Percentiles rank a stretch among this genome's conserved stretches.
phyloP scores from a whole-genome alignment of 2,113 vertebrate species.

The Etia nguti region DNA sequence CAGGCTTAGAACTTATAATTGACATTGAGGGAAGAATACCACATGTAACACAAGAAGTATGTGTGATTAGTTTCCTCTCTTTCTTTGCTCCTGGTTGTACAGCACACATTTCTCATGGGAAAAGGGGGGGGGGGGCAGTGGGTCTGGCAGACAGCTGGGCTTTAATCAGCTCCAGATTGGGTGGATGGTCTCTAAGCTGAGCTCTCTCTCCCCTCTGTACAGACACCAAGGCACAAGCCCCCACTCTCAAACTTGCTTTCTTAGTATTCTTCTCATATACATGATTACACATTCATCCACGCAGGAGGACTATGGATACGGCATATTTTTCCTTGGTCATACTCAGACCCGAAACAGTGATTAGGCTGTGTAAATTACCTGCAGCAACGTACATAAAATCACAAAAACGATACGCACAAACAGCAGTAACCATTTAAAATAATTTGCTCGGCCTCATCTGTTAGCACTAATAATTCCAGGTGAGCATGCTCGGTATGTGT shows the following conservation, averaged over 20 bases:
- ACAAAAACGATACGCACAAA: not conserved
- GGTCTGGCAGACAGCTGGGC: constrained; percentile 79
- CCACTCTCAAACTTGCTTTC: constrained; percentile 29
- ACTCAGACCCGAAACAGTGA: constrained; percentile 25
- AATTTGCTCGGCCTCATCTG: not conserved
- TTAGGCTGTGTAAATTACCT: not conserved
- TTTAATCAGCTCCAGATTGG: constrained; percentile 86
- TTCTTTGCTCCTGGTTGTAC: constrained; percentile 66
- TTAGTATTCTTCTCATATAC: constrained; percentile 61
- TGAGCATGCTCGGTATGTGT: not conserved
- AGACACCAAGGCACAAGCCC: constrained; percentile 50
- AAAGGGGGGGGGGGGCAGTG: not conserved
- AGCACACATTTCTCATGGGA: constrained; percentile 54
- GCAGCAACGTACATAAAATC: not conserved
- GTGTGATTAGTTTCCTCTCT: constrained; percentile 69
- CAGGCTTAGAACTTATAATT: constrained; percentile 41
- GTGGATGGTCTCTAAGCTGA: constrained; percentile 48
- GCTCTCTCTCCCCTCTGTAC: constrained; percentile 5
- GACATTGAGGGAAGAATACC: constrained; percentile 53
- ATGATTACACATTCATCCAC: constrained; percentile 58
- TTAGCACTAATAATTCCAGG: not conserved
- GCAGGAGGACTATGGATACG: constrained; percentile 18
- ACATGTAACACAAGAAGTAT: constrained; percentile 70
- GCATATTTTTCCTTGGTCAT: constrained; percentile 6
- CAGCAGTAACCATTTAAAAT: not conserved